phyloP scores from a whole-genome alignment of 2,113 vertebrate species.

The Serilophus lunatus region DNA sequence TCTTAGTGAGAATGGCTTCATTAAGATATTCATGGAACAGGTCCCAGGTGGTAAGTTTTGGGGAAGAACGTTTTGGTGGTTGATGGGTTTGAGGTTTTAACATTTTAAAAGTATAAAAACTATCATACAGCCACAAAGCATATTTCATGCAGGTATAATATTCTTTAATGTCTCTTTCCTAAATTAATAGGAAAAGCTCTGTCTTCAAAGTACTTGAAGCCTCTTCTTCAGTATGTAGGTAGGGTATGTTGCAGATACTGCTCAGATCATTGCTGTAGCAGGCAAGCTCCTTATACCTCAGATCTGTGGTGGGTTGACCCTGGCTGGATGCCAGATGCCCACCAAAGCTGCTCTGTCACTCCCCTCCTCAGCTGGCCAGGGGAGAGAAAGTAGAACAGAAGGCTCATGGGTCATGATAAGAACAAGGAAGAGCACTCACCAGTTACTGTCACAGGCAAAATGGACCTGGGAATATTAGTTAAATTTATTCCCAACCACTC shows the following conservation, averaged over 20 bases:
- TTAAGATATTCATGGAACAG: constrained; percentile 99
- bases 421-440: not conserved
- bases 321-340: not conserved
- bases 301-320: not conserved
- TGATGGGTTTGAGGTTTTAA: not conserved
- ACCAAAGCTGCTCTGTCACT: not conserved
- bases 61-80: not conserved
- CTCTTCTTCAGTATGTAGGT: not conserved
- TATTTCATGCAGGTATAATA: not conserved
- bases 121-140: not conserved
- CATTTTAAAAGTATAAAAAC: not conserved
- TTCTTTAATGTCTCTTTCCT: not conserved
- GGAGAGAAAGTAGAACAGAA: not conserved
- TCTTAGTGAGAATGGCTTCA: constrained; percentile 95
- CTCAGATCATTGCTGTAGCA: not conserved
- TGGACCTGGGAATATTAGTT: not conserved
- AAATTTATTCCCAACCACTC: not conserved
- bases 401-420: not conserved
- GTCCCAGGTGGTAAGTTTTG: constrained; percentile 91
- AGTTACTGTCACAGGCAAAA: not conserved
- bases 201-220: not conserved
- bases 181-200: not conserved
- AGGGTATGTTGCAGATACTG: not conserved
- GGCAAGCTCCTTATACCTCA: not conserved
- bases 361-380: not conserved